A percentile compares a stretch with the other conserved stretches of the same genome.
Conservation (phyloP, 2,888 invertebrate species). For the Volucella inanis region DNA sequence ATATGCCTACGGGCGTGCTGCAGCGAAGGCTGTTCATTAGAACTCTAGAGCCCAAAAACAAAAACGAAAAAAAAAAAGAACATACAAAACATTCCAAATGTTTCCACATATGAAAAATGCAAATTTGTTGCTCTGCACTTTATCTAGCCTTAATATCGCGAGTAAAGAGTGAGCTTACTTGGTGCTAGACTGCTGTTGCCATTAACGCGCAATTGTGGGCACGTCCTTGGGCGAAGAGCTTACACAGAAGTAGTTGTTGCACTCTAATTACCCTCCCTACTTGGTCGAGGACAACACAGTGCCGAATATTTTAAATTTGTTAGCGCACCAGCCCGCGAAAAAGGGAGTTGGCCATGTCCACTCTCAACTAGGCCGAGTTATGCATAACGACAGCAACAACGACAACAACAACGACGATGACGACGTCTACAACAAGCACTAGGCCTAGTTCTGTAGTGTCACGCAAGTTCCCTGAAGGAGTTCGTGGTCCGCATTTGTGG, state of each 20-base stretch:
- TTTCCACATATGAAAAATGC: conserved; percentile 66
- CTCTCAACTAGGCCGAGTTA: conserved; percentile 70
- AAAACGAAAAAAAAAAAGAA: background rate
- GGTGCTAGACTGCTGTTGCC: conserved; percentile 17
- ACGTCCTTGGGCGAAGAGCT: conserved; percentile 67
- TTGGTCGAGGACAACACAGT: conserved; percentile 61
- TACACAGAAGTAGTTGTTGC: conserved; percentile 61
- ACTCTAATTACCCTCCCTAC: conserved; percentile 72
- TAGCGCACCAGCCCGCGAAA: conserved; percentile 31
- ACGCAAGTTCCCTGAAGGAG: conserved; percentile 74
- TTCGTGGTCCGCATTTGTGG: conserved; percentile 44
- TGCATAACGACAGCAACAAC: conserved; percentile 59
- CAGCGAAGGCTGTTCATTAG: conserved; percentile 65
- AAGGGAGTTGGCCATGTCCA: conserved; percentile 70
- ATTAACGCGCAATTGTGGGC: conserved; percentile 58
- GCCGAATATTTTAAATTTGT: conserved; percentile 69
- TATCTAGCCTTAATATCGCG: conserved; percentile 67
- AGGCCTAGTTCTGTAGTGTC: conserved; percentile 71
- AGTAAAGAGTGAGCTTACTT: conserved; percentile 8
- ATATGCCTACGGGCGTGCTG: conserved; percentile 61
- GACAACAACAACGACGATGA: conserved; percentile 8
- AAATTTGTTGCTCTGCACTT: conserved; percentile 66
- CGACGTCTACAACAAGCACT: conserved; percentile 20
- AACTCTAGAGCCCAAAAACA: conserved; percentile 57
- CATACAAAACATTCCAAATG: conserved; percentile 50